These are phyloP conservation scores for Ophiothrix spiculata DNA, from an alignment of 35 echinoderm and acorn worm genomes.

Conservation along the genomic window DNA sequence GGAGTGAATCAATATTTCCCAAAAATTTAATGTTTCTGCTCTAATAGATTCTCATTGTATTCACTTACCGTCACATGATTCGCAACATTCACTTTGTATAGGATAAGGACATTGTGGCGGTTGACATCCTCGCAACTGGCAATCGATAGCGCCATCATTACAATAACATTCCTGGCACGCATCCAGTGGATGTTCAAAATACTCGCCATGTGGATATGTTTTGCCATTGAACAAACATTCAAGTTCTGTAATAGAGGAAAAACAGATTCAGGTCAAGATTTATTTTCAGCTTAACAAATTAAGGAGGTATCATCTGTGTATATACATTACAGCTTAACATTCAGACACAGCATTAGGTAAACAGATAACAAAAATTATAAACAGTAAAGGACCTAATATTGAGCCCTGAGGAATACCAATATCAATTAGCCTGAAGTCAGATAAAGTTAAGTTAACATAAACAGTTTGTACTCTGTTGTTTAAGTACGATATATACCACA, in stretches of 20 bases:
- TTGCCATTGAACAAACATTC: constrained; percentile 12
- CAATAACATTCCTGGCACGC: constrained; percentile 59
- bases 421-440: no score
- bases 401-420: no score
- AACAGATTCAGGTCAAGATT: not conserved
- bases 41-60: not conserved
- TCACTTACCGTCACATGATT: constrained; percentile 64
- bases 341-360: no score
- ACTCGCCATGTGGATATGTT: not conserved
- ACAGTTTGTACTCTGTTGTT: no score
- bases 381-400: no score
- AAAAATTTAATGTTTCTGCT: not conserved
- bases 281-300: not conserved
- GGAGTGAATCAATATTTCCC: no score
- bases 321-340: not conserved
- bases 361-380: no score
- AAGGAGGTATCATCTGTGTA: not conserved
- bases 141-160: constrained; percentile 66
- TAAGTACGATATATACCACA: no score
- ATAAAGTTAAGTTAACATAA: not conserved
- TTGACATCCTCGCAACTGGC: constrained; percentile 45
- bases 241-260: not conserved
- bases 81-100: constrained; percentile 68
- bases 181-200: constrained; percentile 28
- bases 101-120: constrained; percentile 73